Evolutionary conservation across 2,113 vertebrate species (phyloP).

Genomic region (Phyllostomus hastatus): DNA sequence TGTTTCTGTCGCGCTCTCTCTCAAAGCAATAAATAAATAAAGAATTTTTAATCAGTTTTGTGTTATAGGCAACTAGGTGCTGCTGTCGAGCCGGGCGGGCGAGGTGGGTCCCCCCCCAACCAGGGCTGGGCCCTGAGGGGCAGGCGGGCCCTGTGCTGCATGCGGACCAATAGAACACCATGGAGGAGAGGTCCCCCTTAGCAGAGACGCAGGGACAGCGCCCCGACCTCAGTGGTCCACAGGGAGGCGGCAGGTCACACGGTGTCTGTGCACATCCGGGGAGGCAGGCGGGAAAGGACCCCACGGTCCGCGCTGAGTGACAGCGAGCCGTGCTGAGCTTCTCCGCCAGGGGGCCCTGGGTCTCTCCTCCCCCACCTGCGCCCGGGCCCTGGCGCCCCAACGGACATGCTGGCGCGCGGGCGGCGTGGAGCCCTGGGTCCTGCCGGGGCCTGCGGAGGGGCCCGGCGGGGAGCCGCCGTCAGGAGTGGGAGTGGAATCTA

Average conservation of each 20-base stretch:
- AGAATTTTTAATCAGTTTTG: not conserved
- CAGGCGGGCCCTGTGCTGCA: not conserved
- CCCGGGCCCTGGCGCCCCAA: not conserved
- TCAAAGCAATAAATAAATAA: no score
- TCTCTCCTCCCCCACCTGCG: no score
- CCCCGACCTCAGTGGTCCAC: not conserved
- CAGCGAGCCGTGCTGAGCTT: rapidly evolving
- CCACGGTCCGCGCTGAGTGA: rapidly evolving
- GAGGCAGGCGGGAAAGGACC: not conserved
- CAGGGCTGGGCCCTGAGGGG: rapidly evolving
- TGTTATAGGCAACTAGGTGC: rapidly evolving
- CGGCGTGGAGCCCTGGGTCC: no score
- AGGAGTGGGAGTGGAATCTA: not conserved
- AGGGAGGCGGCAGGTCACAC: rapidly evolving
- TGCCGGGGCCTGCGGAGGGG: rapidly evolving
- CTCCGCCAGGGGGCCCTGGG: rapidly evolving
- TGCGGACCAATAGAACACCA: rapidly evolving
- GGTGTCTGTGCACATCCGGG: rapidly evolving
- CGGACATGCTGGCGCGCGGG: rapidly evolving
- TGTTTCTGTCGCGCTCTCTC: no score
- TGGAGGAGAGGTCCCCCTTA: rapidly evolving
- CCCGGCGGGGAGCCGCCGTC: rapidly evolving
- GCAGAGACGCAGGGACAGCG: not conserved
- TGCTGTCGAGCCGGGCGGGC: not conserved
- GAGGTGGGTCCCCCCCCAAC: not conserved